phyloP scores from a whole-genome alignment of 2,888 invertebrate genomes.

The Drosophila acutilabella region DNA sequence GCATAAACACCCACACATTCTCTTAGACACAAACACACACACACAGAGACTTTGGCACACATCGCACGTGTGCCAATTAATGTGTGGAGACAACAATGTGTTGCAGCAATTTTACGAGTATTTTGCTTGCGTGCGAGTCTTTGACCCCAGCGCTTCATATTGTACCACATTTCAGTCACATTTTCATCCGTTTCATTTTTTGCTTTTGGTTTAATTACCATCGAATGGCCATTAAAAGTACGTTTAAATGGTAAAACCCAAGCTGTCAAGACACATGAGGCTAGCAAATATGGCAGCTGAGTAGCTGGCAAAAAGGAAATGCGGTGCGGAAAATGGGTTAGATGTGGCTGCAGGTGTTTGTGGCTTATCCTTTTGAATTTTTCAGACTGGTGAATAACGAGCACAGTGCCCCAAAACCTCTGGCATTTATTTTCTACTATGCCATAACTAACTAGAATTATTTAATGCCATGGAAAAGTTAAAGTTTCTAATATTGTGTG shows the following conservation, averaged over 20 bases:
- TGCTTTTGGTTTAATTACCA: constrained; percentile 59
- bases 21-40: constrained; percentile 2
- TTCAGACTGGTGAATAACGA: constrained; percentile 28
- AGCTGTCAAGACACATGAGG: constrained; percentile 26
- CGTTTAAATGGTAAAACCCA: constrained; percentile 27
- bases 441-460: not conserved
- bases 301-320: constrained; percentile 45
- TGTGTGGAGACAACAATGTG: constrained; percentile 24
- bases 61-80: constrained; percentile 24
- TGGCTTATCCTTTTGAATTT: constrained; percentile 19
- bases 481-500: not conserved
- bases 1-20: not conserved
- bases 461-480: constrained; percentile 3
- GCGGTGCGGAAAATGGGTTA: constrained; percentile 61
- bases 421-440: not conserved
- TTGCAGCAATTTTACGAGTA: constrained; percentile 15
- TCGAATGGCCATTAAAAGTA: constrained; percentile 51
- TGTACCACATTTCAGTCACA: constrained; percentile 39
- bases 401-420: constrained; percentile 4
- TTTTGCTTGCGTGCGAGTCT: constrained; percentile 39
- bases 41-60: not conserved
- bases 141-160: constrained; percentile 41
- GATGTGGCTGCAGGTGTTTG: constrained; percentile 62
- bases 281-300: constrained; percentile 20
- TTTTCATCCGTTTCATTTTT: not conserved